Conservation (phyloP, 2,888 invertebrate species). For the Coronaproctus castanopsis region DNA sequence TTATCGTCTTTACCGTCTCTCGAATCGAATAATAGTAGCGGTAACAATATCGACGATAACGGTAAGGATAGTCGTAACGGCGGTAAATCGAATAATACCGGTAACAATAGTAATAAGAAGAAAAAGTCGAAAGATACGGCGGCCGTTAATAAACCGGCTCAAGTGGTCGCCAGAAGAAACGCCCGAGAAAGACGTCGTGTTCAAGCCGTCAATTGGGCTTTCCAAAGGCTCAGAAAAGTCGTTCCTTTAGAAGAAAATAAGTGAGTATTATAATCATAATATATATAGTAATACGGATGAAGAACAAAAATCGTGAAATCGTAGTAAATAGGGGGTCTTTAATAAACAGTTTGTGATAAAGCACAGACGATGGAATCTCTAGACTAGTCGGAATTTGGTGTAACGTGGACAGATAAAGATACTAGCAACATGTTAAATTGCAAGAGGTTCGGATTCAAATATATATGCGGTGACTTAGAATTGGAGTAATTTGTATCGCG, state of each 20-base stretch:
- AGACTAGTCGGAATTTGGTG: no score
- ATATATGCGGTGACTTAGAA: no score
- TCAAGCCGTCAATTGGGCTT: constrained; percentile 42
- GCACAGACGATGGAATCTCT: no score
- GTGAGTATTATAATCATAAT: constrained; percentile 12
- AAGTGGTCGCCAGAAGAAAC: constrained; percentile 28
- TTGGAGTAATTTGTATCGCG: no score
- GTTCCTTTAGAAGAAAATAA: constrained; percentile 29
- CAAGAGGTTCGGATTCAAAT: no score
- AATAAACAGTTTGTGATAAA: no score
- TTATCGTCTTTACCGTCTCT: neutral
- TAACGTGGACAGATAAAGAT: no score
- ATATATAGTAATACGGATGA: no score
- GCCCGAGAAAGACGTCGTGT: constrained; percentile 40
- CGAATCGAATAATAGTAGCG: neutral
- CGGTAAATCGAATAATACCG: neutral
- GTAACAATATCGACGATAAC: constrained; percentile 6
- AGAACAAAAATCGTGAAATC: no score
- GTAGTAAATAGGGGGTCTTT: no score
- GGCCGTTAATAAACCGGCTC: constrained; percentile 15
- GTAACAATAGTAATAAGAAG: constrained; percentile 10
- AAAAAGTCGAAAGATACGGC: constrained; percentile 13
- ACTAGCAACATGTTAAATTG: no score
- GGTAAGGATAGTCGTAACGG: neutral
- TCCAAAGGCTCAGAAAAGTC: constrained; percentile 34